phyloP scores from a whole-genome alignment of 2,797 vertebrate species.

The Alosa sapidissima region DNA sequence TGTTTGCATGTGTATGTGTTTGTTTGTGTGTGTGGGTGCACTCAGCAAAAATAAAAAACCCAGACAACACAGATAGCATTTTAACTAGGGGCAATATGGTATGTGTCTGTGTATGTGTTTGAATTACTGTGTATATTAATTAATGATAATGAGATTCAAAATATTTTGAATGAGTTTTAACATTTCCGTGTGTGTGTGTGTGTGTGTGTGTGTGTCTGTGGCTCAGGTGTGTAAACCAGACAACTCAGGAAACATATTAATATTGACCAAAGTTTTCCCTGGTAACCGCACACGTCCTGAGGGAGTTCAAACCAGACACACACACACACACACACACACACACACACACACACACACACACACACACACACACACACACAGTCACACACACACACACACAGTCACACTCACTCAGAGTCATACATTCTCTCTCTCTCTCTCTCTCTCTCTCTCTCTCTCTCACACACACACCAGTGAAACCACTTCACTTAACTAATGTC shows the following conservation, averaged over 20 bases:
- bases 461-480: constrained; percentile 37
- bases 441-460: constrained; percentile 21
- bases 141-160: background rate
- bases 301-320: constrained; percentile 58
- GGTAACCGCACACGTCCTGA: constrained; percentile 69
- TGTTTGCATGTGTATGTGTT: background rate
- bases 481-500: constrained; percentile 19
- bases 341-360: constrained; percentile 34
- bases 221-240: constrained; percentile 71
- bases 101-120: constrained; percentile 1
- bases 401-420: constrained; percentile 41
- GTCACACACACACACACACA: constrained; percentile 33
- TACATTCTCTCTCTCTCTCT: constrained; percentile 34
- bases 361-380: constrained; percentile 29
- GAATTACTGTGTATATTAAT: background rate
- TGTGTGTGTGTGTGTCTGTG: constrained; percentile 53
- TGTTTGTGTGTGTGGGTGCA: constrained; percentile 21
- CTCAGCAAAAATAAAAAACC: constrained; percentile 39
- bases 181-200: background rate
- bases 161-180: background rate
- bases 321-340: constrained; percentile 36
- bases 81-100: constrained; percentile 54
- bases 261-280: constrained; percentile 73
- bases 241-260: constrained; percentile 72
- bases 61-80: constrained; percentile 69